phyloP scores from a whole-genome alignment of 2,797 vertebrate genomes.

The Simalia tracyae region DNA sequence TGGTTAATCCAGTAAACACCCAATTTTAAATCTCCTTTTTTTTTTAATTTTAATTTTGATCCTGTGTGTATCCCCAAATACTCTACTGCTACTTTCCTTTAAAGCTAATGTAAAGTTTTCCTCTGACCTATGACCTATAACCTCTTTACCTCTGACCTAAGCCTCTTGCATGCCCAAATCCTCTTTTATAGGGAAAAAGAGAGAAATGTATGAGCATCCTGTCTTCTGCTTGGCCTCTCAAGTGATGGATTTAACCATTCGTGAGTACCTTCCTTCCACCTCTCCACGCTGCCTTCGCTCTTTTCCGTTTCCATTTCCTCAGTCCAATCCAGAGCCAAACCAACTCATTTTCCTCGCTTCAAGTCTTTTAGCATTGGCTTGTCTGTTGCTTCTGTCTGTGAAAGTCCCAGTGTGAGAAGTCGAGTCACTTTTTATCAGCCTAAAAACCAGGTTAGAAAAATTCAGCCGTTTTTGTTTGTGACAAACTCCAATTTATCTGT shows the following conservation, averaged over 20 bases:
- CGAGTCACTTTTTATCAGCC: constrained; percentile 82
- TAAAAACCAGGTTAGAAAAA: constrained; percentile 79
- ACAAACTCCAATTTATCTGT: constrained; percentile 86
- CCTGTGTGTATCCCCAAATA: constrained; percentile 77
- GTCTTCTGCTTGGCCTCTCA: constrained; percentile 99
- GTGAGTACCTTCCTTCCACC: constrained; percentile 97
- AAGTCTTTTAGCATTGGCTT: constrained; percentile 83
- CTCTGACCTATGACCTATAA: constrained; percentile 86
- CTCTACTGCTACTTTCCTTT: constrained; percentile 81
- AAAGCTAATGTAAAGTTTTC: constrained; percentile 84
- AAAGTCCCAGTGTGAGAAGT: constrained; percentile 82
- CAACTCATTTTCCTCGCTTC: constrained; percentile 81
- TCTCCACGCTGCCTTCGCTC: constrained; percentile 81
- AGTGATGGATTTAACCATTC: constrained; percentile 99
- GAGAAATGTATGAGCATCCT: constrained; percentile 99
- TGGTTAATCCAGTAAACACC: constrained; percentile 86
- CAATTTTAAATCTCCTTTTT: constrained; percentile 71
- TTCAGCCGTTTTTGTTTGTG: constrained; percentile 92
- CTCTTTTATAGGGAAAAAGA: constrained; percentile 99
- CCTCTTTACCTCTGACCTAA: constrained; percentile 93
- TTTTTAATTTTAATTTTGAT: constrained; percentile 63
- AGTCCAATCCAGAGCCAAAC: constrained; percentile 80
- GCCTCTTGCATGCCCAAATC: constrained; percentile 98
- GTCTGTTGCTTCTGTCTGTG: constrained; percentile 87
- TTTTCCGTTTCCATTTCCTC: constrained; percentile 80